These are phyloP conservation scores for Poeciliopsis retropinna DNA, from an alignment of 2,113 vertebrate genomes.

Conservation along the genomic window DNA sequence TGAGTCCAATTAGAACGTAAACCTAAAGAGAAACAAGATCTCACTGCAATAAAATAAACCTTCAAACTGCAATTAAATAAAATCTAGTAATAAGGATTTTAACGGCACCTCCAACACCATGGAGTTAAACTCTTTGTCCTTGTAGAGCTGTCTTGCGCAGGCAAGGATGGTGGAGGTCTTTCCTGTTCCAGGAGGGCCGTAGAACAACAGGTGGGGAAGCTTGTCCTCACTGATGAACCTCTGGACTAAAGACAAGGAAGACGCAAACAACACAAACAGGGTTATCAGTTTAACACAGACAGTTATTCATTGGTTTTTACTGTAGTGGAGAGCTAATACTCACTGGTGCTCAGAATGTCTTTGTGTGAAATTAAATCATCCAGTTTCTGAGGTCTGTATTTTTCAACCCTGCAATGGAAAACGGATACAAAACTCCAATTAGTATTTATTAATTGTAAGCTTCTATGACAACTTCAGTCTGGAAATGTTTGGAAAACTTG, in stretches of 20 bases:
- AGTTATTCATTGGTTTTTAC: neutral
- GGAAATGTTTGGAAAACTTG: too few relatives aligned
- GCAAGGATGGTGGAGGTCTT: conserved; percentile 97
- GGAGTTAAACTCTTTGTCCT: conserved; percentile 90
- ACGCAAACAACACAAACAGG: neutral
- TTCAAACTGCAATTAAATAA: neutral
- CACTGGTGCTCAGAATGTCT: conserved; percentile 93
- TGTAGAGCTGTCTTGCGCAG: conserved; percentile 91
- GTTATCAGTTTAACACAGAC: neutral
- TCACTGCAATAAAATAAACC: neutral
- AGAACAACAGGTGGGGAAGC: conserved; percentile 92
- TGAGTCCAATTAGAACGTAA: neutral
- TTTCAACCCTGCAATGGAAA: conserved; percentile 88
- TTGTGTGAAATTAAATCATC: conserved; percentile 93
- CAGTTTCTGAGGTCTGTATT: conserved; percentile 92
- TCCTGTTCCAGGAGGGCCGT: conserved; percentile 96
- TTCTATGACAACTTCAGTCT: too few relatives aligned
- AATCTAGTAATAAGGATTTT: neutral
- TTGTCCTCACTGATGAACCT: conserved; percentile 93
- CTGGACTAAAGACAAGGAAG: conserved; percentile 81
- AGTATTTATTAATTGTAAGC: too few relatives aligned
- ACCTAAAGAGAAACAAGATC: neutral
- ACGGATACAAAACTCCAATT: neutral
- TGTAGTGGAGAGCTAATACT: conserved; percentile 36
- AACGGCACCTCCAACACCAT: conserved; percentile 94